Conservation (phyloP, 2,113 vertebrate genomes). For the Varanus komodoensis region DNA sequence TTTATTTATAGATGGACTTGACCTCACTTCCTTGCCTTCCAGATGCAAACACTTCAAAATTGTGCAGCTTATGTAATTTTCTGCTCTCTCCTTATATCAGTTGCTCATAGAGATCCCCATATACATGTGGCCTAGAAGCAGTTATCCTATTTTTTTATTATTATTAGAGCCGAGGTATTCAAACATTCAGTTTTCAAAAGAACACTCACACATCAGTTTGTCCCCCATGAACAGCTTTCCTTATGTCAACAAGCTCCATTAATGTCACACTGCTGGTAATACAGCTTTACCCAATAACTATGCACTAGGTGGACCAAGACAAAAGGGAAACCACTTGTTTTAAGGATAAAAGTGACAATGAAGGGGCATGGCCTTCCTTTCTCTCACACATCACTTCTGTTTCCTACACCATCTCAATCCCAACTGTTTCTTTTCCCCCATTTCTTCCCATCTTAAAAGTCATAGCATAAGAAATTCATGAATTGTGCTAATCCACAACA, state of each 20-base stretch:
- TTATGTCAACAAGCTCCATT: neutral
- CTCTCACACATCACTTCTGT: neutral
- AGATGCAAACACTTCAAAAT: constrained; percentile 17
- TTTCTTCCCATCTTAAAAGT: no score
- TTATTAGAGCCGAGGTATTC: neutral
- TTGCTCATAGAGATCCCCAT: neutral
- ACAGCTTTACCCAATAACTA: neutral
- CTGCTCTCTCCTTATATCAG: constrained; percentile 1
- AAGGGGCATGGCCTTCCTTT: neutral
- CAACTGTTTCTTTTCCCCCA: neutral
- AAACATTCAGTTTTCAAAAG: neutral
- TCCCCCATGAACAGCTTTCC: neutral
- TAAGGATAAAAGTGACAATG: neutral
- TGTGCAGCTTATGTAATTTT: neutral
- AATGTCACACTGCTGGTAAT: neutral
- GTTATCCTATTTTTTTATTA: neutral
- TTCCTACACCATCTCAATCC: neutral
- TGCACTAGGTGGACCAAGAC: neutral
- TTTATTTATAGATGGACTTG: neutral
- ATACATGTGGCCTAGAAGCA: neutral
- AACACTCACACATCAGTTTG: neutral
- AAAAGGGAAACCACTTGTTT: neutral
- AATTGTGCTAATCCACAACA: neutral
- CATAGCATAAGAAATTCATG: no score
- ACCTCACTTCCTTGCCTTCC: neutral